phyloP scores from a whole-genome alignment of 35 echinoderm and acorn worm genomes.

The Ophioderma brevispina region DNA sequence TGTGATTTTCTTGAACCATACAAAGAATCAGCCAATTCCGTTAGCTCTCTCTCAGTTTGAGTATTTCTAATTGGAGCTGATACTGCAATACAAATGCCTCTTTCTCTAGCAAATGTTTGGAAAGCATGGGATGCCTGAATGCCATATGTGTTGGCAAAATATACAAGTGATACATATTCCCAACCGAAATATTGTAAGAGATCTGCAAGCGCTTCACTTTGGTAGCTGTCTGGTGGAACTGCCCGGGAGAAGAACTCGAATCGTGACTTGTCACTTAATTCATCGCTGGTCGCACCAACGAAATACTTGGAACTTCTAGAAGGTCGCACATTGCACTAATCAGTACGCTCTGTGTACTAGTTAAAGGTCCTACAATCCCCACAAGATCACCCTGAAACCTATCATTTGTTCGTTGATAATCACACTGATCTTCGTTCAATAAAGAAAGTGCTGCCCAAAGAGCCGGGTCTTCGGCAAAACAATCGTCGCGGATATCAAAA shows the following conservation, averaged over 20 bases:
- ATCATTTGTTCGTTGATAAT: background rate
- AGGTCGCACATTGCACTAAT: conserved; percentile 5
- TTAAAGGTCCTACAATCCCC: conserved; percentile 27
- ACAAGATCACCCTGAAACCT: background rate
- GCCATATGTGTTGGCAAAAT: conserved; percentile 41
- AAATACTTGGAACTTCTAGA: conserved; percentile 21
- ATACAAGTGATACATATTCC: conserved; percentile 27
- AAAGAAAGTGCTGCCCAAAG: conserved; percentile 2
- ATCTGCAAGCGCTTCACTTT: conserved; percentile 36
- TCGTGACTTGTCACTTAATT: conserved; percentile 29
- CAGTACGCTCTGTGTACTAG: conserved; percentile 19
- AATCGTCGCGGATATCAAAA: conserved; percentile 40
- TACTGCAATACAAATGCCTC: conserved; percentile 41
- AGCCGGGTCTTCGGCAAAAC: background rate
- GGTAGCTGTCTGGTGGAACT: conserved; percentile 47
- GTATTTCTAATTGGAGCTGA: background rate
- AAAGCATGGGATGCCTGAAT: conserved; percentile 5
- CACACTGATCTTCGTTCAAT: background rate
- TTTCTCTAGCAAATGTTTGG: background rate
- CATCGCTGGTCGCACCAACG: conserved; percentile 45
- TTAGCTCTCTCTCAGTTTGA: conserved; percentile 4
- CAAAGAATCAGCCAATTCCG: conserved; percentile 9
- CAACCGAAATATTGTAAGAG: conserved; percentile 39
- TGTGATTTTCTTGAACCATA: background rate
- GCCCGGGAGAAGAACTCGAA: conserved; percentile 44